Evolutionary conservation across 2,888 invertebrate genomes (phyloP), one percentile per base, ranked within the genome.

Genomic region (Apeira syringaria): DNA sequence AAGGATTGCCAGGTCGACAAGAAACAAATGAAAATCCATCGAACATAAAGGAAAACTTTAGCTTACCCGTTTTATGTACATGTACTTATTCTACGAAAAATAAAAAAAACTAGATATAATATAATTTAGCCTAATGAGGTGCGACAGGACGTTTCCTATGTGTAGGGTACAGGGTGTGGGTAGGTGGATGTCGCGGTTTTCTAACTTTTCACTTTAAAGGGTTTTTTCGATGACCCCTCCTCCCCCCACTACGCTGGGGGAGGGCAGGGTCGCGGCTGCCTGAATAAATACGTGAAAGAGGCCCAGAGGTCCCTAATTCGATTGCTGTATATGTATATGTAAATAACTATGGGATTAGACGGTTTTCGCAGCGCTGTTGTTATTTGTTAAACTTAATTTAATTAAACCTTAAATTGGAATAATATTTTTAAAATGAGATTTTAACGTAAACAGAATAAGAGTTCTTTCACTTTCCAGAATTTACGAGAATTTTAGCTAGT

Each of bases 131-230:
- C 15, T 4, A 15, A 20, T 20, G 20, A 20, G 9, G 9, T 9
- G 4, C 0, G 4, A 5, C 9, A 24, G 34, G 34, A 34, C 25
- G 35, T 27, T 12, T 24, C 34, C 45, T 45, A 39, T 44, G 38
- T 30, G 38, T 18, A 17, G 32, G 36, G 28, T 9, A 8, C 9
- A 30, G 15, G 11, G 18, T 34, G 35, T 20, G 46, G 47, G 47
- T 31, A 44, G 34, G 20, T 15, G 32, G 52, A 46, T 53, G 57
- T 48, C 55, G 59, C 53, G 57, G 61, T 64, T 64, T 64, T 58
- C 71, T 65, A 78, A 79, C 77, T 79, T 78, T 77, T 74, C 71
- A 75, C 75, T 78, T 64, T 72, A 74, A 80, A 77, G 74, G 80
- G 77, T 77, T 80, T 80, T 80, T 80, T 73, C 72, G 71, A 70